phyloP scores from a whole-genome alignment of 2,888 invertebrate genomes.

The Drosophila paracracens region DNA sequence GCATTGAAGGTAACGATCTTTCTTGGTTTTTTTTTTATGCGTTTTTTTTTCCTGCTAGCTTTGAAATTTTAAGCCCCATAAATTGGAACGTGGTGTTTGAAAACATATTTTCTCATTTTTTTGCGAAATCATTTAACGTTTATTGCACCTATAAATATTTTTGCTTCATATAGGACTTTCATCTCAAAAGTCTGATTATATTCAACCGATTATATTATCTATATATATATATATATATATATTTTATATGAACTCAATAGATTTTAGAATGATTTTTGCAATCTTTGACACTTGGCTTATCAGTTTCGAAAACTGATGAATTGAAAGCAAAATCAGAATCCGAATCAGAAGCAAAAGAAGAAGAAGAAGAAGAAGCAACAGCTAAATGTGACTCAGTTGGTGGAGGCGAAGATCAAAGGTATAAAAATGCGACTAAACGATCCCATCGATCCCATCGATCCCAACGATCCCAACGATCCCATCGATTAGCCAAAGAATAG shows the following conservation, averaged over 20 bases:
- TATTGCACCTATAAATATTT: background rate
- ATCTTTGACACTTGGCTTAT: slow-evolving; percentile 6
- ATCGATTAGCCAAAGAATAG: background rate
- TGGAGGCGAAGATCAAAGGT: background rate
- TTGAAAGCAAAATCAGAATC: background rate
- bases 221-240: background rate
- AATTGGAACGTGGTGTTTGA: slow-evolving; percentile 3
- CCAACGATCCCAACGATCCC: no score
- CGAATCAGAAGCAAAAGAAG: background rate
- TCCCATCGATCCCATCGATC: background rate
- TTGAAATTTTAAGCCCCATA: slow-evolving; percentile 4
- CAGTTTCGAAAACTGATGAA: background rate
- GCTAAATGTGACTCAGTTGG: background rate
- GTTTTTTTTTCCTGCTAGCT: background rate
- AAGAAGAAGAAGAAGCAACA: background rate
- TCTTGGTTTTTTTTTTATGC: background rate
- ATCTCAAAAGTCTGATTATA: background rate
- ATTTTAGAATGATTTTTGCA: slow-evolving; percentile 1
- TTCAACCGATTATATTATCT: background rate
- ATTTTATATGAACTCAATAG: background rate
- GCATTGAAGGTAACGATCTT: slow-evolving; percentile 40
- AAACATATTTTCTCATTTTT: background rate
- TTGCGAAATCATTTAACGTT: background rate
- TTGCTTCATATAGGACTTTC: background rate
- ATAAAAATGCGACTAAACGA: background rate